Conservation (phyloP, 2,888 invertebrate species). For the Leptinotarsa peninsularis region DNA sequence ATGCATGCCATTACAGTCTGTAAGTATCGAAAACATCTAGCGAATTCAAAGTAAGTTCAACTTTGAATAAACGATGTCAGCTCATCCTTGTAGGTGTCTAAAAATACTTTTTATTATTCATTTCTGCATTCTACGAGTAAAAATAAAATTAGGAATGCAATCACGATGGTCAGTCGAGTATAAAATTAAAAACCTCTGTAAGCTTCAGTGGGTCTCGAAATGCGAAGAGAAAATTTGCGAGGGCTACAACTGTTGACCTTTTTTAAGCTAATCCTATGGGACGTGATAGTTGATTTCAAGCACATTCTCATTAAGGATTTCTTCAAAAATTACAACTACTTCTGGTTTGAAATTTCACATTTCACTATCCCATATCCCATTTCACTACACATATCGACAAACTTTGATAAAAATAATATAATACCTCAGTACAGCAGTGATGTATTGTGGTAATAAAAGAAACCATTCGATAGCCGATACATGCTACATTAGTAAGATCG, state of each 20-base stretch:
- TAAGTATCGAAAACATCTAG: neutral
- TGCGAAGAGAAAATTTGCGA: neutral
- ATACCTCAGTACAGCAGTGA: too few relatives aligned
- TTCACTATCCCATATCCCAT: too few relatives aligned
- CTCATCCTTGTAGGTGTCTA: constrained; percentile 13
- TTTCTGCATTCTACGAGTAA: constrained; percentile 16
- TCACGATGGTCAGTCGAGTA: constrained; percentile 6
- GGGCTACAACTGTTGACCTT: neutral
- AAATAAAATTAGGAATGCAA: constrained; percentile 17
- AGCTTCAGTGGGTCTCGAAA: neutral
- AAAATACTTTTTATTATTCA: constrained; percentile 18
- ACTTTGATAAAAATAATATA: too few relatives aligned
- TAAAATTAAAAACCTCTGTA: constrained; percentile 13
- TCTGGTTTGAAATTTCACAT: too few relatives aligned
- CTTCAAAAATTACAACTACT: too few relatives aligned
- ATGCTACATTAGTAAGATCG: too few relatives aligned
- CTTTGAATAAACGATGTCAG: constrained; percentile 5
- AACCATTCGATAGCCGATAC: too few relatives aligned
- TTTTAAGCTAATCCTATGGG: neutral
- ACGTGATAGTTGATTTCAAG: too few relatives aligned
- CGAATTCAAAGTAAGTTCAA: constrained; percentile 6
- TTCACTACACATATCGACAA: too few relatives aligned
- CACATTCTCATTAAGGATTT: too few relatives aligned
- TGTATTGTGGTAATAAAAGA: too few relatives aligned
- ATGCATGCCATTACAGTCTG: neutral